phyloP scores from a whole-genome alignment of 2,113 vertebrate genomes.

The Anser cygnoides region DNA sequence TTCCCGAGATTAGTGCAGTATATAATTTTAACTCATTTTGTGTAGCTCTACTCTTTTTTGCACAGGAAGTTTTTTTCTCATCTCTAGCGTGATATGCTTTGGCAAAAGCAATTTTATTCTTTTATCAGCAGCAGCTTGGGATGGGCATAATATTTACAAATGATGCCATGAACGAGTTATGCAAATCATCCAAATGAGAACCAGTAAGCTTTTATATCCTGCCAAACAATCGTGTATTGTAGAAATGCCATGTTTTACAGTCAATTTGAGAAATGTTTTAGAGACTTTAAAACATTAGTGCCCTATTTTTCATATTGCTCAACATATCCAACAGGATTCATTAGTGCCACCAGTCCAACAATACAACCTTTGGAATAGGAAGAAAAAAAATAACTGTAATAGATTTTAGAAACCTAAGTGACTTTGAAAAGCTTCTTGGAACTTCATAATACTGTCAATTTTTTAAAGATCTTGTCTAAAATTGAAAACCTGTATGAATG shows the following conservation, averaged over 20 bases:
- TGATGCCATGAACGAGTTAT: conserved; percentile 63
- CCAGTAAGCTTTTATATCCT: conserved; percentile 56
- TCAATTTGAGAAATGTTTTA: conserved; percentile 58
- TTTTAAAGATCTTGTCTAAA: conserved; percentile 66
- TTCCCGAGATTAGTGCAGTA: conserved; percentile 20
- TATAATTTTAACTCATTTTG: conserved; percentile 20
- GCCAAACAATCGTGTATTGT: conserved; percentile 35
- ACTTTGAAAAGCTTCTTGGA: conserved; percentile 54
- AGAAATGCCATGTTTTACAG: conserved; percentile 63
- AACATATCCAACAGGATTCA: neutral
- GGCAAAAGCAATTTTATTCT: conserved; percentile 42
- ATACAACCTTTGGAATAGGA: neutral
- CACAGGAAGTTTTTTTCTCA: neutral
- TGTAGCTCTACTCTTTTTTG: neutral
- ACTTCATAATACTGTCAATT: conserved; percentile 48
- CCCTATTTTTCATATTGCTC: conserved; percentile 48
- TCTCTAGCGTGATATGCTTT: neutral
- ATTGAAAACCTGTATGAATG: conserved; percentile 51
- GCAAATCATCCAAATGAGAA: conserved; percentile 67
- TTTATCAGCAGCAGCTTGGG: conserved; percentile 48
- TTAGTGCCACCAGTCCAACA: conserved; percentile 12
- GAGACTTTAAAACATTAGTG: conserved; percentile 60
- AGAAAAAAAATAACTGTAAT: neutral
- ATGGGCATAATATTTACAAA: conserved; percentile 68
- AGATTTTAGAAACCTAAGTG: conserved; percentile 56